Base-by-base conservation (phyloP, 2,113 vertebrate species). In the Gymnobelideus leadbeateri region DNA sequence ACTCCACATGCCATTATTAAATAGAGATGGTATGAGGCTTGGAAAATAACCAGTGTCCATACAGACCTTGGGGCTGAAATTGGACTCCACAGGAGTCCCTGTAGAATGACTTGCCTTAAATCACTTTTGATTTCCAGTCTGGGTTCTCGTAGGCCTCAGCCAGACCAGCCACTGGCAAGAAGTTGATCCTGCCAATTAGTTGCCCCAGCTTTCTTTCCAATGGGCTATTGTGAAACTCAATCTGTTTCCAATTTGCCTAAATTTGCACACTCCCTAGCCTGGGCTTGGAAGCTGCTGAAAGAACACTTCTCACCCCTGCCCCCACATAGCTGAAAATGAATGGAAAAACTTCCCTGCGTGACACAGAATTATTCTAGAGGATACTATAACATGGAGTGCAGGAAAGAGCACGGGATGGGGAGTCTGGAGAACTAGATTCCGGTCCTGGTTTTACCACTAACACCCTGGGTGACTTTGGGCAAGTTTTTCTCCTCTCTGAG, bases 161-260 rank as follows among this genome's bases (percentile, higher is more conserved):
- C 47, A 31, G 49, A 84, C 47, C 47, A 25, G 89, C 47, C 89
- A 49, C 46, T 51, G 49, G 47, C 89, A 90, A 51, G 11, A 90
- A 8, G 89, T 24, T 23, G 89, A 90, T 49, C 24, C 89, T 90
- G 89, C 89, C 49, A 90, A 90, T 90, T 90, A 50, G 89, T 90
- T 50, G 89, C 28, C 47, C 89, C 28, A 16, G 46, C 10, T 49
- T 51, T 90, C 25, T 90, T 90, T 90, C 89, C 49, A 50, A 4
- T 31, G 89, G 47, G 89, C 24, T 90, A 24, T 90, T 90, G 89
- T 47, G 89, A 90, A 90, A 90, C 89, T 90, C 47, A 90, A 90
- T 90, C 89, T 90, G 89, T 26, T 90, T 90, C 28, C 49, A 90
- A 47, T 90, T 90, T 90, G 89, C 9, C 49, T 90, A 51, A 49